Conservation (phyloP, 2,888 invertebrate species). For the Pachycephus smyrnensis region DNA sequence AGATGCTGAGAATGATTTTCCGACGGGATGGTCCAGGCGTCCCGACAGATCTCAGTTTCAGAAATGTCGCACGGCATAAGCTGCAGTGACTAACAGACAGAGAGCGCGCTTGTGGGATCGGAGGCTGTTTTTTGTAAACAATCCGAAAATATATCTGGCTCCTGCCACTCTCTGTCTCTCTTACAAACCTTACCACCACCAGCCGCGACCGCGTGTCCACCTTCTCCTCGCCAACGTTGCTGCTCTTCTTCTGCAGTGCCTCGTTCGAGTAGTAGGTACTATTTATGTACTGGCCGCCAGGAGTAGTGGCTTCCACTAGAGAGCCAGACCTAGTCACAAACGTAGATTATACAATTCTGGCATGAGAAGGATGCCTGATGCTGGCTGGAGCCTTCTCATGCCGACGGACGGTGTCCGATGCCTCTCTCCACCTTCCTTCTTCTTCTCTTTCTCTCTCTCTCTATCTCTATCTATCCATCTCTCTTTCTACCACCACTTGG, state of each 20-base stretch:
- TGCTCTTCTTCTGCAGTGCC: slow-evolving; percentile 9
- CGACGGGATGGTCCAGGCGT: background rate
- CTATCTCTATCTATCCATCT: slow-evolving; percentile 10
- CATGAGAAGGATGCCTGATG: slow-evolving; percentile 21
- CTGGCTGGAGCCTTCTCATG: slow-evolving; percentile 34
- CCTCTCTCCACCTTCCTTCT: too few relatives aligned
- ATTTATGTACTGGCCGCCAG: background rate
- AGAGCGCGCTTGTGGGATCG: background rate
- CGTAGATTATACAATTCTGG: slow-evolving; percentile 39
- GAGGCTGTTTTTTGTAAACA: slow-evolving; percentile 7
- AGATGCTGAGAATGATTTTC: background rate
- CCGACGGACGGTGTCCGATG: slow-evolving; percentile 5
- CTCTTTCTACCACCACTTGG: slow-evolving; percentile 11
- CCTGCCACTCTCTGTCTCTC: slow-evolving; percentile 1
- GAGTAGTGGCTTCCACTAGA: background rate
- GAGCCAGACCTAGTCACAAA: slow-evolving; percentile 15
- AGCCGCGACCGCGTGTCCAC: background rate
- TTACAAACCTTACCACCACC: background rate
- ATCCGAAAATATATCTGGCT: slow-evolving; percentile 13
- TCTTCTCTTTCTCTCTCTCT: slow-evolving; percentile 8
- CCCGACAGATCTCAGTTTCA: slow-evolving; percentile 1
- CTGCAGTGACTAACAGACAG: background rate
- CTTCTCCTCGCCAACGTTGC: slow-evolving; percentile 12
- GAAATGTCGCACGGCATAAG: slow-evolving; percentile 2
- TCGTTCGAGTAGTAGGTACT: background rate